Evolutionary conservation across 1,140 invertebrate genomes (phyloP), one percentile per base, ranked within the genome.

Genomic region (Liolophura sinensis): DNA sequence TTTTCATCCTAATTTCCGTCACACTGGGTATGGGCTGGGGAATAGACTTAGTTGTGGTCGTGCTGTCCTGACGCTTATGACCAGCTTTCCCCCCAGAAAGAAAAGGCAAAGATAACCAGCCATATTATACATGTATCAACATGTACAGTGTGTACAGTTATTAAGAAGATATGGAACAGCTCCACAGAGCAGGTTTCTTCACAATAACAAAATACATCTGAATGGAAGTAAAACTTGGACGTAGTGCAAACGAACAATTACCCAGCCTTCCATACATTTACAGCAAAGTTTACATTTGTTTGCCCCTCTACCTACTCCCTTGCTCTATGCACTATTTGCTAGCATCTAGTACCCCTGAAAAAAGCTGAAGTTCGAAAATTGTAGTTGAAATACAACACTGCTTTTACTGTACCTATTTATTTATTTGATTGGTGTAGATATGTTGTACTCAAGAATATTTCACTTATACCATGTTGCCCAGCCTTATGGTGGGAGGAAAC

Each of bases 11-110:
- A 51, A 67, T 62, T 49, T 68, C 50, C 46, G 58, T 69, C 48
- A 69, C 63, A 52, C 70, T 71, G 49, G 70, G 22, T 18, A 71
- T 69, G 31, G 70, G 70, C 24, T 61, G 55, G 40, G 61, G 14
- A 52, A 63, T 68, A 51, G 61, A 48, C 60, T 64, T 60, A 47
- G 65, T 67, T 22, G 66, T 71, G 46, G 54, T 68, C 22, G 69
- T 71, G 56, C 27, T 12, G 40, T 46, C 60, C 18, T 49, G 16
- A 16, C 55, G 55, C 55, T 57, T 16, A 31, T 31, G 31, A 20
- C 49, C 69, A 47, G 54, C 54, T 52, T 46, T 51, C 5, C 47
- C 15, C 27, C 49, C 46, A 49, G 48, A n/a, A 50, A 51, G 25
- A 54, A 27, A 51, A 56, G 61, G 46, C 52, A 65, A 20, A 60